Evolutionary conservation across 64 coral and sea anemone genomes (phyloP).

Genomic region (Montipora foliosa): DNA sequence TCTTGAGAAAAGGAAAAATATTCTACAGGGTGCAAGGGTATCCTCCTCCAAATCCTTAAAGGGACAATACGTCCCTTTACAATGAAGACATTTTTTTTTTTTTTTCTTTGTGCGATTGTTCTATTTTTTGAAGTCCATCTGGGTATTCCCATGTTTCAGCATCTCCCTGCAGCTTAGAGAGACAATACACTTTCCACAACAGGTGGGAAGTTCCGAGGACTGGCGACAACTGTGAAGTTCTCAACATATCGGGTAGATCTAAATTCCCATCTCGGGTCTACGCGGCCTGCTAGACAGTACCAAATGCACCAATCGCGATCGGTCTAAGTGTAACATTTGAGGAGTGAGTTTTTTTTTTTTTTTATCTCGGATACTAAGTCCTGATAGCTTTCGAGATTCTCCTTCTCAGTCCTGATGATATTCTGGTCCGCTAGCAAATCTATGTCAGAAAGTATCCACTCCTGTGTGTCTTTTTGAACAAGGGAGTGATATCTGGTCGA

Average conservation of each 20-base stretch:
- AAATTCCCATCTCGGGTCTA: not conserved
- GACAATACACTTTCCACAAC: not conserved
- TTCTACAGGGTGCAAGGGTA: too few species aligned
- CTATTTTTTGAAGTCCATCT: not conserved
- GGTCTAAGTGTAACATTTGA: slow-evolving; percentile 9
- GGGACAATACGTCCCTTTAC: too few species aligned
- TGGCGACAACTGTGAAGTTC: not conserved
- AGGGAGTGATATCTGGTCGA: not conserved
- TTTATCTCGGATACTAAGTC: slow-evolving; percentile 24
- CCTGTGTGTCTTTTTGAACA: not conserved
- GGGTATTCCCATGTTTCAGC: not conserved
- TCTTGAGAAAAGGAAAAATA: too few species aligned
- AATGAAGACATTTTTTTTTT: too few species aligned
- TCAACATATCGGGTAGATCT: not conserved
- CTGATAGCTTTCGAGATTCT: slow-evolving; percentile 29
- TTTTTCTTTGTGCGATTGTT: not conserved
- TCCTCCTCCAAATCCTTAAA: too few species aligned
- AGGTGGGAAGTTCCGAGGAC: not conserved
- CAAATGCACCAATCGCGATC: slow-evolving; percentile 3
- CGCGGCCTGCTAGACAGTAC: not conserved
- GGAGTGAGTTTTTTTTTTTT: not conserved
- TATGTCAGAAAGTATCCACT: not conserved
- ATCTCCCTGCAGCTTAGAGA: not conserved
- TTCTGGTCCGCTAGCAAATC: slow-evolving; percentile 7
- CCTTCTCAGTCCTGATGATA: slow-evolving; percentile 20